These are phyloP conservation scores for Ptychodera flava DNA, from an alignment of 35 echinoderm and acorn worm genomes.

Conservation along the genomic window DNA sequence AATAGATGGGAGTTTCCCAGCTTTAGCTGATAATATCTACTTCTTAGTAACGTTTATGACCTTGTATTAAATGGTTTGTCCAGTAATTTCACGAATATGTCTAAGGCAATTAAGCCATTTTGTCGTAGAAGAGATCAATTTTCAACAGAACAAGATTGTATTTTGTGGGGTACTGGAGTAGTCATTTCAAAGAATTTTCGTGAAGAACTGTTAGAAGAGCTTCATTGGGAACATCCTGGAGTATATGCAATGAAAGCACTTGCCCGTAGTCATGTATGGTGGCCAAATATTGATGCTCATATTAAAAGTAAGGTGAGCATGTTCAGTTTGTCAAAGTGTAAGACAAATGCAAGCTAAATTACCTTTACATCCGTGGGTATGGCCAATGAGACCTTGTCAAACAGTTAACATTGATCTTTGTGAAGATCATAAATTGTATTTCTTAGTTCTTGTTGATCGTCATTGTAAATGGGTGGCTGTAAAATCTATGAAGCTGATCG, in stretches of 20 bases:
- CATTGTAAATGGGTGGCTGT: conserved; percentile 35
- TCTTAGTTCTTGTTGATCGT: conserved; percentile 16
- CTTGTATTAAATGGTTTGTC: too few relatives aligned
- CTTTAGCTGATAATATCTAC: too few relatives aligned
- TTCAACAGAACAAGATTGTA: neutral
- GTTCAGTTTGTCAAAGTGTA: conserved; percentile 26
- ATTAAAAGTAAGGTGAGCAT: conserved; percentile 30
- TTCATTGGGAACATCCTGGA: conserved; percentile 57
- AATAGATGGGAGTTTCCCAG: too few relatives aligned
- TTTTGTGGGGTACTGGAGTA: neutral
- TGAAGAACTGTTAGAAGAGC: conserved; percentile 26
- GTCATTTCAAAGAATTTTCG: conserved; percentile 31
- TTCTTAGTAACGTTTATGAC: too few relatives aligned
- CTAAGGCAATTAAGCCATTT: neutral
- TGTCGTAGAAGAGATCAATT: neutral
- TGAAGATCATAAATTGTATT: conserved; percentile 6
- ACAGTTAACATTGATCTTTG: conserved; percentile 31
- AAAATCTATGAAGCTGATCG: conserved; percentile 1
- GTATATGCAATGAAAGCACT: conserved; percentile 51
- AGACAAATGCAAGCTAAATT: neutral
- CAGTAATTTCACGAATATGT: too few relatives aligned
- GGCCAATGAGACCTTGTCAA: conserved; percentile 29
- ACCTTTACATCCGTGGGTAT: conserved; percentile 27
- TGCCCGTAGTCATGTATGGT: conserved; percentile 56
- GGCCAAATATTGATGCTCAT: conserved; percentile 27